Conservation (phyloP, 2,888 invertebrate species). For the Xestia xanthographa region DNA sequence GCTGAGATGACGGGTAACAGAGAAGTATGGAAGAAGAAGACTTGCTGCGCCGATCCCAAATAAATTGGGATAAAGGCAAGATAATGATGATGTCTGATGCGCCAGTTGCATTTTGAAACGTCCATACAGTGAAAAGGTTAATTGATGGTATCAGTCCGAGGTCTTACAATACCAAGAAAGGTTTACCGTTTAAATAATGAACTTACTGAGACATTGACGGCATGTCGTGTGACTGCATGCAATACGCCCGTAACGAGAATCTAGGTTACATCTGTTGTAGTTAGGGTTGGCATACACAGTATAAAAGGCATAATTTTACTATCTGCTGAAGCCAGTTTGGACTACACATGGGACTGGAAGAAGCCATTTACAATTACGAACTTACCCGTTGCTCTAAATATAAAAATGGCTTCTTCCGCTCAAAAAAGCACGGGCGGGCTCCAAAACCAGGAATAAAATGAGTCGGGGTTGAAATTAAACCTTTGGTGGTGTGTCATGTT, state of each 20-base stretch:
- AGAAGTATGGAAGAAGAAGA: too few species aligned
- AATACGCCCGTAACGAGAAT: conserved; percentile 59
- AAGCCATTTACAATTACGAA: neutral
- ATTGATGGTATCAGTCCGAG: conserved; percentile 21
- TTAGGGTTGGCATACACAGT: conserved; percentile 39
- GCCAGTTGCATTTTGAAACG: conserved; percentile 13
- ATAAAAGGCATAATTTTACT: neutral
- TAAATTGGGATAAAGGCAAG: too few species aligned
- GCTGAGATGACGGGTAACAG: too few species aligned
- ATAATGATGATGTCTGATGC: neutral
- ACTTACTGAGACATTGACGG: conserved; percentile 33
- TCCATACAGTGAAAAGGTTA: conserved; percentile 25
- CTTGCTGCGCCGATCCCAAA: too few species aligned
- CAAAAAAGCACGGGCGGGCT: neutral
- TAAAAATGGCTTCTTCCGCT: too few species aligned
- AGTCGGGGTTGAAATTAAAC: neutral
- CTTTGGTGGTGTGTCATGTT: neutral
- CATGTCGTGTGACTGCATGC: conserved; percentile 35
- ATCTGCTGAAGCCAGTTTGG: neutral
- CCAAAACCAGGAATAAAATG: neutral
- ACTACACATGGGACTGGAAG: neutral
- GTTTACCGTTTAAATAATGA: conserved; percentile 24
- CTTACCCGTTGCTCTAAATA: too few species aligned
- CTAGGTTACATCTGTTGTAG: conserved; percentile 64
- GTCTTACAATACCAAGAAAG: conserved; percentile 28